Base-by-base conservation (phyloP, 1,140 invertebrate species). In the Drosophila asahinai region DNA sequence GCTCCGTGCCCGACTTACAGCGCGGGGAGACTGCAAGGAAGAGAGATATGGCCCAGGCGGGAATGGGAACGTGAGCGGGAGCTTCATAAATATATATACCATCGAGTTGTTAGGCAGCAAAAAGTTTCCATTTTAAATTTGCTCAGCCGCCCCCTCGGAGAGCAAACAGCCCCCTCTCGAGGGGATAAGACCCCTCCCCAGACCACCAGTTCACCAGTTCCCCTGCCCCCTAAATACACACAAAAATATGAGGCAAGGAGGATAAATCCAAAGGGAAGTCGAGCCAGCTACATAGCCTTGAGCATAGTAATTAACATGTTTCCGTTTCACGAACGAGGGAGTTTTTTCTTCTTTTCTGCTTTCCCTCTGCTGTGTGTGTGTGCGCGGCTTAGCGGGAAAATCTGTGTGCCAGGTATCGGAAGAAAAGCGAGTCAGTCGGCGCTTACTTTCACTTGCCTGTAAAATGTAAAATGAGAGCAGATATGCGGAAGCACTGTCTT, bases 11-110 rank as follows among this genome's bases (percentile, higher is more conserved):
- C 54, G 93, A 93, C 54, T 93, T 94, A 82, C 95, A 96, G 59
- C 95, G 94, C 15, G 95, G 95, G 22, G 94, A 93, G 92, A 95
- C 95, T 96, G 92, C n/a, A 93, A 93, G 55, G 6, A 25, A 48
- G n/a, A 42, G 19, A 55, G 25, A 64, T 40, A 58, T 40, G 61
- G 48, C 11, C 7, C 27, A 25, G 63, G 25, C 45, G 62, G 45
- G 38, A 17, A 63, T 52, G 61, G 65, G 42, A 27, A 59, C 55
- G 30, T 47, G 51, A 51, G 57, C 3, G 40, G 47, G 19, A 78
- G 73, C 47, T 54, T 75, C 54, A 79, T 64, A 83, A 80, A 71
- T 80, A 64, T 60, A 52, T 68, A 57, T 40, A 54, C 40, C 42
- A 48, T 51, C 62, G 43, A 55, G 57, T 73, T 83, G 79, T 80